Evolutionary conservation across 2,113 vertebrate species (phyloP).

Genomic region (Oryzias woworae): DNA sequence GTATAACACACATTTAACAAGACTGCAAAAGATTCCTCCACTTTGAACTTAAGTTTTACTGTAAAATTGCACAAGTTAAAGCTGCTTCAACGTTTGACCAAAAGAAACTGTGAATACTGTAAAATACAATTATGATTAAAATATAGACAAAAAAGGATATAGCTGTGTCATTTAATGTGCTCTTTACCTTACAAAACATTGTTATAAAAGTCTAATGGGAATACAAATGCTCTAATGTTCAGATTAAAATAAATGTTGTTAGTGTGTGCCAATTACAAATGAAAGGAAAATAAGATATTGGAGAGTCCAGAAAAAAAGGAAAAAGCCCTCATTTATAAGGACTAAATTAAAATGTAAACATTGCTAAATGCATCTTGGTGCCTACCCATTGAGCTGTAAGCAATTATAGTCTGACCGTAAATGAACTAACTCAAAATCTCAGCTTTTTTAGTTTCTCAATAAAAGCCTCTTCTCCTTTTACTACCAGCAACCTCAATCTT

Average conservation of each 20-base stretch:
- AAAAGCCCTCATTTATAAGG: constrained; percentile 42
- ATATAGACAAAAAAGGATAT: constrained; percentile 48
- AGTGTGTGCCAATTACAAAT: constrained; percentile 48
- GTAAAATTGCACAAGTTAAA: constrained; percentile 35
- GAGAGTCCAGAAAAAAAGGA: constrained; percentile 10
- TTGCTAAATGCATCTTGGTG: constrained; percentile 57
- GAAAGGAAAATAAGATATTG: constrained; percentile 12
- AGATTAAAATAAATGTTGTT: constrained; percentile 59
- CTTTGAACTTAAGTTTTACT: constrained; percentile 34
- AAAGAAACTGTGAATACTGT: constrained; percentile 25
- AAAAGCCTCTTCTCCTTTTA: no score
- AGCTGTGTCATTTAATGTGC: constrained; percentile 47
- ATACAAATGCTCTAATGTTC: constrained; percentile 61
- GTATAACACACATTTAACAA: constrained; percentile 37
- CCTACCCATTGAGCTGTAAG: constrained; percentile 57
- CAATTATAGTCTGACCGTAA: constrained; percentile 61
- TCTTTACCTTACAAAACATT: constrained; percentile 28
- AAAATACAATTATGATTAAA: constrained; percentile 56
- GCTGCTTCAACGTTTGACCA: constrained; percentile 46
- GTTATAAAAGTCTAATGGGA: constrained; percentile 49
- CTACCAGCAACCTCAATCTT: neutral
- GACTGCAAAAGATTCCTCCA: constrained; percentile 23
- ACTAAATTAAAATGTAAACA: constrained; percentile 55
- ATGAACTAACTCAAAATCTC: constrained; percentile 40
- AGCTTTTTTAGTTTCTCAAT: constrained; percentile 32